Base-by-base conservation (phyloP, 2,113 vertebrate genomes). In the Sylvilagus bachmani region DNA sequence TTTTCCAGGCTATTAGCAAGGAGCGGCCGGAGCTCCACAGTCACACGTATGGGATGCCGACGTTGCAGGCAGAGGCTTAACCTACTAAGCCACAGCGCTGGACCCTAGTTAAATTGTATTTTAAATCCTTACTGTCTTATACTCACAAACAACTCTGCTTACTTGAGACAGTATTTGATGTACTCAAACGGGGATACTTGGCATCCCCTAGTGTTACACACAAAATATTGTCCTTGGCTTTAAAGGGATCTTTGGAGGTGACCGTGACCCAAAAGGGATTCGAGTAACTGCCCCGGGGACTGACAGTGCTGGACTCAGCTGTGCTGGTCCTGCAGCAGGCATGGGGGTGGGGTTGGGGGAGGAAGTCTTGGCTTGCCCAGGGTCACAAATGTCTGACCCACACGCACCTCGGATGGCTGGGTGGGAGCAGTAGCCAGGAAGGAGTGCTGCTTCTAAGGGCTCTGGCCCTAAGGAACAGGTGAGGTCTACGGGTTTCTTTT, bases 321-420 rank as follows among this genome's bases (percentile, higher is more conserved):
- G 8, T 29, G 49, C 27, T 25, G 22, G 25, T 29, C 36, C 17
- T 4, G 16, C n/a, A 1, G 24, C 6, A 11, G 75, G 17, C 6
- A 1, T 0, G 0, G 55, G 13, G 4, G 11, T 1, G 5, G 11
- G 55, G 55, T 58, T 4, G 6, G 13, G 17, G 10, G 8, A 7
- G 11, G 44, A 53, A 27, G 33, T 5, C 49, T 55, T 12, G 3
- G 31, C 53, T 7, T 14, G 27, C 17, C 74, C 31, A 22, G 33
- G 61, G 38, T 12, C 8, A 14, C 22, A 31, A 70, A 61, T 22
- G 38, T 38, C 38, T 1, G 10, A 71, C 53, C 44, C 6, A 1
- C 1, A 5, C 11, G 33, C 55, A 17, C 29, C 49, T 64, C 53
- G 10, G 8, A 36, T 4, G 22, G 17, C 31, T 25, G n/a, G 24